These are phyloP conservation scores for Achatina immaculata DNA, from an alignment of 1,140 invertebrate genomes.

Conservation along the genomic window DNA sequence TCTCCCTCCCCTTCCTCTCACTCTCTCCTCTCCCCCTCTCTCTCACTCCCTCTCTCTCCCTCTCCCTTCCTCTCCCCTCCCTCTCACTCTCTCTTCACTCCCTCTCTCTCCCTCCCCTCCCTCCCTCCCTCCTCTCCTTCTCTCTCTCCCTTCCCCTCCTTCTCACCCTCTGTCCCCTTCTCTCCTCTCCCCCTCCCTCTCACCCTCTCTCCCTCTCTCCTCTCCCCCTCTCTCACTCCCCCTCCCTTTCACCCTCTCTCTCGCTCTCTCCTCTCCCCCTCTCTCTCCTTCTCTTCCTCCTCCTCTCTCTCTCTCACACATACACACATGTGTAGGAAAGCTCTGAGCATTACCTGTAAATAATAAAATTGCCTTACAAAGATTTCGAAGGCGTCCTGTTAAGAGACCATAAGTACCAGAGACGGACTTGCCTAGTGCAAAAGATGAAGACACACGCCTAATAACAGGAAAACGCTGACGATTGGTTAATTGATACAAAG, in stretches of 20 bases:
- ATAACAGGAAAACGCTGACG: too few species aligned
- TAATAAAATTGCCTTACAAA: too few species aligned
- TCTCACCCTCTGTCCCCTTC: too few species aligned
- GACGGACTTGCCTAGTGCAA: too few species aligned
- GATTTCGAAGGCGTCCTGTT: too few species aligned
- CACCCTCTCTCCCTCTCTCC: neutral
- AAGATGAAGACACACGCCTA: too few species aligned
- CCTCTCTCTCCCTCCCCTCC: neutral
- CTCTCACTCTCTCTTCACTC: neutral
- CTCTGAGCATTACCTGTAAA: too few species aligned
- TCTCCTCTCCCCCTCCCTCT: neutral
- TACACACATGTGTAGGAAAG: too few species aligned
- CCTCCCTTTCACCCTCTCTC: neutral
- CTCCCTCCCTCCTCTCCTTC: neutral
- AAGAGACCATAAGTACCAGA: too few species aligned
- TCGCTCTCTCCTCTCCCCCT: too few species aligned
- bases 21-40: neutral
- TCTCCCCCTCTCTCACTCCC: conserved; percentile 8
- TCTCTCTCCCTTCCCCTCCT: neutral
- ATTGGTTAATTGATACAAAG: too few species aligned
- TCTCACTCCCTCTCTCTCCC: neutral
- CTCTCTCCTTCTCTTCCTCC: neutral
- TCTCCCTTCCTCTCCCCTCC: neutral
- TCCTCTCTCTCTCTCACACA: too few species aligned
- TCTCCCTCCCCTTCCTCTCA: neutral